phyloP scores from a whole-genome alignment of 2,113 vertebrate genomes.

The Nyctibius bracteatus region DNA sequence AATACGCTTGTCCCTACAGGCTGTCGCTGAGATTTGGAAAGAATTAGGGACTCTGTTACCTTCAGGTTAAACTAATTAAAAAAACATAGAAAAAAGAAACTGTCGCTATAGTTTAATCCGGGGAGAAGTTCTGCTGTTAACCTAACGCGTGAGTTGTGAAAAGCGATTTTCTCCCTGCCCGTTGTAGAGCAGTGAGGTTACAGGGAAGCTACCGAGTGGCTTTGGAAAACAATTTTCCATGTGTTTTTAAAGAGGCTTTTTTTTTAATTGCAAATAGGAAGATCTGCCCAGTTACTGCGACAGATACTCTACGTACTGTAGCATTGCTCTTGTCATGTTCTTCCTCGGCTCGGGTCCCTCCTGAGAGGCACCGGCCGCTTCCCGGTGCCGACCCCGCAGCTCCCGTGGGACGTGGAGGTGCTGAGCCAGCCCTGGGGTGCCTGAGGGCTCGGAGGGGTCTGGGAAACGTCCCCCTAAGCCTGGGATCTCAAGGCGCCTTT shows the following conservation, averaged over 20 bases:
- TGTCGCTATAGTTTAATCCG: neutral
- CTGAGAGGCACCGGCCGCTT: neutral
- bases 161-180: neutral
- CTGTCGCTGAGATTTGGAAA: neutral
- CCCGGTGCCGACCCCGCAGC: neutral
- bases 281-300: neutral
- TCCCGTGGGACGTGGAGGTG: neutral
- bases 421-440: neutral
- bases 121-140: slow-evolving; percentile 8
- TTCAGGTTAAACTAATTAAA: neutral
- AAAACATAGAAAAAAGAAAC: neutral
- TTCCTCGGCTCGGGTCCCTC: neutral
- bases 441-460: neutral
- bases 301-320: neutral
- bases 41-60: neutral
- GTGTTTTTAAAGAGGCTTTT: neutral
- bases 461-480: neutral
- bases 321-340: accelerated
- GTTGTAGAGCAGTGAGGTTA: neutral
- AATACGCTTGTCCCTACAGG: neutral
- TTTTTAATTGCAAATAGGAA: neutral
- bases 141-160: neutral
- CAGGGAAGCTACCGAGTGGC: neutral
- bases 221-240: neutral
- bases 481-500: neutral